Percentiles rank a stretch among this genome's conserved stretches.
Evolutionary conservation across 2,888 invertebrate genomes (phyloP).

Genomic region (Drosophila imparisetae): DNA sequence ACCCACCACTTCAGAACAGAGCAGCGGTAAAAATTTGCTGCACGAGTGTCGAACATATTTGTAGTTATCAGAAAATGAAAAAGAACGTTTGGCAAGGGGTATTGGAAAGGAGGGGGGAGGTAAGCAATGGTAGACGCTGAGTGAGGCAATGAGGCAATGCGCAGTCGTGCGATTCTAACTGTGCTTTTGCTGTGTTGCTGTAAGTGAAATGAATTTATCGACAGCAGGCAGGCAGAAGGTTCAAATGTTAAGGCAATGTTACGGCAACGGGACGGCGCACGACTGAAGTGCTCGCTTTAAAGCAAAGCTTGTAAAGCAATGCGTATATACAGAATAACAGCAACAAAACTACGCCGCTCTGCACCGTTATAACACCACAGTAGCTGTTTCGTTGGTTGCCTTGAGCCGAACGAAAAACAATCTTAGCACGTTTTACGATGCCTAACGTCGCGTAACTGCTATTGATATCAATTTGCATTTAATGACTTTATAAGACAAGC

Average conservation of each 20-base stretch:
- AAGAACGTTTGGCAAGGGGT: constrained; percentile 59
- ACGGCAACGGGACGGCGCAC: constrained; percentile 12
- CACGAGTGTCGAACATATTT: constrained; percentile 80
- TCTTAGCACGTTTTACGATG: constrained; percentile 38
- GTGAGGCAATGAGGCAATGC: constrained; percentile 37
- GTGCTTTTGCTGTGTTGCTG: constrained; percentile 41
- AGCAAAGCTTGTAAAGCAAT: constrained; percentile 14
- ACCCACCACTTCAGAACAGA: constrained; percentile 1
- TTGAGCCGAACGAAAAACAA: constrained; percentile 1
- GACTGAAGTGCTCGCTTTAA: constrained; percentile 12
- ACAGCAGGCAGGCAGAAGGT: constrained; percentile 13
- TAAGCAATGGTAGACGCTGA: constrained; percentile 9
- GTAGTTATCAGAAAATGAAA: constrained; percentile 81
- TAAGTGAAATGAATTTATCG: constrained; percentile 76
- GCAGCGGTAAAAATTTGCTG: constrained; percentile 76
- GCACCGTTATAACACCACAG: constrained; percentile 9
- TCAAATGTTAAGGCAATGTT: constrained; percentile 16
- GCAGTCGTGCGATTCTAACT: constrained; percentile 74
- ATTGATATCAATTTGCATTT: constrained; percentile 55
- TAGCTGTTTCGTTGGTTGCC: constrained; percentile 11
- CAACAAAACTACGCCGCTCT: neutral
- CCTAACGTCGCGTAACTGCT: constrained; percentile 40
- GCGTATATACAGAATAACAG: constrained; percentile 13
- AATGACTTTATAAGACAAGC: constrained; percentile 50
- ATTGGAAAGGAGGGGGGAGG: constrained; percentile 1